Base-by-base conservation (phyloP, 2,888 invertebrate species). In the Branchipolynoe longqiensis region DNA sequence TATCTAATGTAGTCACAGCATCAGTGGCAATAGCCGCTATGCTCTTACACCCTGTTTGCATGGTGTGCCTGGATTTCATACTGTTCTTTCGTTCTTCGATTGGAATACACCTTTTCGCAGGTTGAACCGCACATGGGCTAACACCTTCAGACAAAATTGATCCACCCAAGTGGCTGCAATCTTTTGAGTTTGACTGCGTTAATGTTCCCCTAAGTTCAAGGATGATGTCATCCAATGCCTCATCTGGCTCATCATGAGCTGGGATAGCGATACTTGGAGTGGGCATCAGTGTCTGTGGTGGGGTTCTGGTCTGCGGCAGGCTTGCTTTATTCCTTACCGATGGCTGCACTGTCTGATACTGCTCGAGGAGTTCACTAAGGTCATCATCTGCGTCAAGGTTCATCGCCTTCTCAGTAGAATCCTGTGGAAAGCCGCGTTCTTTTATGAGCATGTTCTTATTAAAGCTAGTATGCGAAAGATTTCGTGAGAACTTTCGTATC, bases 171-270 rank as follows among this genome's bases (percentile, higher is more conserved):
- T 38, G 31, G 48, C 25, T 28, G 1, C 3, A n/a, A 28, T 12
- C 28, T 28, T 83, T 62, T 14, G 83, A 64, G 31, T 62, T 38
- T 2, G 56, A 40, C 28, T 56, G 40, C n/a, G 64, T 40, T 14
- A 83, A 40, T 4, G 38, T 83, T 8, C 31, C 40, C n/a, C 59
- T 36, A 25, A 83, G 64, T 83, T 83, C 83, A 25, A 38, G 25
- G n/a, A 83, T 40, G 31, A 83, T 62, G 22, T 83, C 83, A 64
- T 83, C 83, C 48, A 83, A 25, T 18, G 64, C 64, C n/a, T 83
- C 83, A n/a, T 83, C 64, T 38, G 59, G 62, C 12, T 83, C 83
- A 40, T 58, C 38, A 12, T 83, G 58, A 22, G 56, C 2, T 1
- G 56, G 56, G 2, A 56, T 25, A 12, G 25, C 25, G n/a, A 25